Evolutionary conservation across 1,140 invertebrate genomes (phyloP), one percentile per base, ranked within the genome.

Genomic region (Cherax quadricarinatus): DNA sequence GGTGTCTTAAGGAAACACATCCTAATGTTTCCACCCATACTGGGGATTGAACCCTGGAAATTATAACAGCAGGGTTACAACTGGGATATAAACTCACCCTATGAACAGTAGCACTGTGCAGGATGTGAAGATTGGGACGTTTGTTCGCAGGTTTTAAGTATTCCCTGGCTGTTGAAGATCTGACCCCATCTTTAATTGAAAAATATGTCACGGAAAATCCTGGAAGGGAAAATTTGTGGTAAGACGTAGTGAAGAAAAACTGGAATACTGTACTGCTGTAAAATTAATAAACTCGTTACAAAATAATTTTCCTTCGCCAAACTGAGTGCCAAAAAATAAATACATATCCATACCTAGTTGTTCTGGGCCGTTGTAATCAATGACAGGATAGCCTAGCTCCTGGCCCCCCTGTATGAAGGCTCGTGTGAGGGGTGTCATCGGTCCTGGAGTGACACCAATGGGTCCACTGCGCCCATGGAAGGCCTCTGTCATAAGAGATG

Each of bases 371-470:
- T 83, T 83, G 62, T 75, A n/a, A 21, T 83, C 81, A 5, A 75
- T 30, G 62, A 83, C 41, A 10, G 41, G 3, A 49, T 83, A 89
- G 5, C 88, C 88, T 48, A 89, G 53, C 51, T 83, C 80, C 6
- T n/a, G 24, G 16, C 88, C 88, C 3, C 88, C 81, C 60, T 84
- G 88, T 21, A 89, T 53, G 80, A 60, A 84, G 41, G 88, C 88
- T 57, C 73, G 21, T 3, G 81, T 70, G 9, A 89, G 88, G 10
- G 80, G 80, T 4, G 62, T 57, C 1, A 75, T 5, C 18, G 49
- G 18, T 4, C 57, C 81, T 1, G 88, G 62, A 14, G 88, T 89
- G 60, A 89, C 81, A 30, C 62, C 79, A 10, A 57, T 57, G 80
- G 88, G 88, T 5, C 88, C 88, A 4, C 80, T 48, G 6, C 62